A percentile compares a stretch with the other conserved stretches of the same genome.
phyloP scores from a whole-genome alignment of 2,888 invertebrate genomes.

The Druceiella hillmani region DNA sequence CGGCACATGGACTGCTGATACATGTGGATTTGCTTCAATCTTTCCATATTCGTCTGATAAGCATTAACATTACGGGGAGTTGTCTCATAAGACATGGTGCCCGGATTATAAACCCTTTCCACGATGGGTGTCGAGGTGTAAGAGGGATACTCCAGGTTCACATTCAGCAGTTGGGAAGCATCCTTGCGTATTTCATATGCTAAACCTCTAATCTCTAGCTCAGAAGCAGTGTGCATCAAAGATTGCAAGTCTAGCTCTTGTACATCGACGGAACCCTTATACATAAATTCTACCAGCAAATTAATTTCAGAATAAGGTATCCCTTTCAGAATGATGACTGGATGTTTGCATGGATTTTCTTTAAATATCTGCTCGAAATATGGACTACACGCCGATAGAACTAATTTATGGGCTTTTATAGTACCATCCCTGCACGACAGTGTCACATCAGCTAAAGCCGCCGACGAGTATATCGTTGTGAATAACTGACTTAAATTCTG shows the following conservation, averaged over 20 bases:
- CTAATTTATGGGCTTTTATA: constrained; percentile 65
- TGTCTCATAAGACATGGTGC: constrained; percentile 9
- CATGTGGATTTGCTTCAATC: constrained; percentile 39
- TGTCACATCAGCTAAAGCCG: constrained; percentile 64
- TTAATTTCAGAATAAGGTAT: constrained; percentile 62
- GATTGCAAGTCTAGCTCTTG: constrained; percentile 58
- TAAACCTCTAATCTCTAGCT: constrained; percentile 61
- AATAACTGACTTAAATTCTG: constrained; percentile 66
- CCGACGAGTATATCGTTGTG: constrained; percentile 63
- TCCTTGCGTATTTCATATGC: constrained; percentile 55
- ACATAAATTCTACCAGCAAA: constrained; percentile 64
- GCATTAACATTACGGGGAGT: constrained; percentile 11
- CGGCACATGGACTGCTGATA: constrained; percentile 52
- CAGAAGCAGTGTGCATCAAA: constrained; percentile 61
- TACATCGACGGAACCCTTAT: constrained; percentile 64
- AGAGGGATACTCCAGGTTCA: constrained; percentile 47
- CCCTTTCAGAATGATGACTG: constrained; percentile 65
- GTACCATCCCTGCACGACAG: constrained; percentile 67
- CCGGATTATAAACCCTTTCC: background rate
- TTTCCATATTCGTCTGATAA: constrained; percentile 15
- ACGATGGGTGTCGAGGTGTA: constrained; percentile 34
- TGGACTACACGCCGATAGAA: constrained; percentile 69
- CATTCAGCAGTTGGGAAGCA: constrained; percentile 50
- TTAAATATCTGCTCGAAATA: constrained; percentile 72
- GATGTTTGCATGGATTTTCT: constrained; percentile 69